Base-by-base conservation (phyloP, 2,113 vertebrate genomes). In the Brachionichthys hirsutus region DNA sequence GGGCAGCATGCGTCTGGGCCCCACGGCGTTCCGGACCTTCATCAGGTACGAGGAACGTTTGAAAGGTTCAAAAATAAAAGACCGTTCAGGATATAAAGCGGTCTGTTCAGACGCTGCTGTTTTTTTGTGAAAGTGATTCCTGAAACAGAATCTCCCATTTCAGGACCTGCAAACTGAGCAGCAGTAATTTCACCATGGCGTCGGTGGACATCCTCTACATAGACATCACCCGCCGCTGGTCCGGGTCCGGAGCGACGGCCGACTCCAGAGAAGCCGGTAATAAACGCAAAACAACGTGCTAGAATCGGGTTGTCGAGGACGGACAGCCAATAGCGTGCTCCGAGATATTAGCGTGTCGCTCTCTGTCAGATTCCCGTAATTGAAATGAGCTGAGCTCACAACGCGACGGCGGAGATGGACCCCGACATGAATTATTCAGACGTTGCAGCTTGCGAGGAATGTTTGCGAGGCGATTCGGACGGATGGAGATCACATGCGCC, bases 201-300 rank as follows among this genome's bases (percentile, higher is more conserved):
- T 90, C 94, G 0, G 94, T 93, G 30, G 97, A 99, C 80, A 98
- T 98, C 78, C 92, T 99, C 0, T 99, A 99, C 82, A 99, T 99
- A 1, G 95, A 98, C 84, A 97, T 98, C 84, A 96, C 94, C 0
- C 91, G 95, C n/a, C 92, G 94, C 8, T 96, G 96, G 93, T 91
- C 91, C 20, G 90, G 96, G 93, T 91, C 91, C 20, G 90, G 91
- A 34, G 17, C 89, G 20, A 57, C 70, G 9, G 34, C 91, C 0
- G 94, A 96, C 59, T 94, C 94, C 42, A 91, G 88, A 68, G 96
- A 98, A 74, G 90, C 95, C 86, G 94, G 97, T 94, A 92, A 65
- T 4, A 8, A 54, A 45, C 42, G 3, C 43, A 41, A n/a, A 15
- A 38, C 35, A 2, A 44, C 35, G 49, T 24, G 51, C 19, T 1